phyloP scores from a whole-genome alignment of 2,888 invertebrate species.

The Gymnocheta viridis region DNA sequence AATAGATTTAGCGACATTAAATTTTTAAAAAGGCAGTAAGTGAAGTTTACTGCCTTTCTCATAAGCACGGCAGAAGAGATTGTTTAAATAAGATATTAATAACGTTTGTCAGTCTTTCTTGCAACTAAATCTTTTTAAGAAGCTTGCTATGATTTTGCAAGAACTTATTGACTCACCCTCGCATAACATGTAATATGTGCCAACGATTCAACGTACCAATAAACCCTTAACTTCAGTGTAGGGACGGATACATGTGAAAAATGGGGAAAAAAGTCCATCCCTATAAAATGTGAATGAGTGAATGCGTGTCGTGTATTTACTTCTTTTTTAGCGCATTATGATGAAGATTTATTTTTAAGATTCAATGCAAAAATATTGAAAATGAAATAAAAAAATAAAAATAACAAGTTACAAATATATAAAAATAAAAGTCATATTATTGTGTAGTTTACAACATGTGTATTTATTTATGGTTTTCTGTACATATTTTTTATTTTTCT shows the following conservation, averaged over 20 bases:
- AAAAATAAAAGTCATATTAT: conserved; percentile 50
- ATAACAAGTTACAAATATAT: conserved; percentile 55
- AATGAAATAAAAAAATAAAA: conserved; percentile 33
- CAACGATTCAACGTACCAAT: neutral
- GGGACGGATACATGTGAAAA: neutral
- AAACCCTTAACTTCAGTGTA: neutral
- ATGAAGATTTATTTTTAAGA: conserved; percentile 67
- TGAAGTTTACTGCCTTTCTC: too few relatives aligned
- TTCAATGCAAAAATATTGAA: conserved; percentile 46
- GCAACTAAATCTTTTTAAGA: too few relatives aligned
- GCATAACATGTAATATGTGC: neutral
- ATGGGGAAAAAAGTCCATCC: conserved; percentile 4
- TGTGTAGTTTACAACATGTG: conserved; percentile 52
- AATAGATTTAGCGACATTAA: too few relatives aligned
- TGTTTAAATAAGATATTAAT: too few relatives aligned
- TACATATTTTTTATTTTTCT: neutral
- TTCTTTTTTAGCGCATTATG: conserved; percentile 40
- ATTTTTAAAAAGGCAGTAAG: too few relatives aligned
- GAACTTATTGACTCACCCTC: neutral
- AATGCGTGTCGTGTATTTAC: conserved; percentile 28
- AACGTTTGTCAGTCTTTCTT: too few relatives aligned
- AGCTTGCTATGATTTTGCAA: too few relatives aligned
- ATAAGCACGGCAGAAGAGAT: too few relatives aligned
- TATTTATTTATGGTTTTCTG: conserved; percentile 55
- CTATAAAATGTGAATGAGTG: conserved; percentile 46